A percentile compares a stretch with the other conserved stretches of the same genome.
Evolutionary conservation across 2,113 vertebrate genomes (phyloP).

Genomic region (Phylloscopus trochilus): DNA sequence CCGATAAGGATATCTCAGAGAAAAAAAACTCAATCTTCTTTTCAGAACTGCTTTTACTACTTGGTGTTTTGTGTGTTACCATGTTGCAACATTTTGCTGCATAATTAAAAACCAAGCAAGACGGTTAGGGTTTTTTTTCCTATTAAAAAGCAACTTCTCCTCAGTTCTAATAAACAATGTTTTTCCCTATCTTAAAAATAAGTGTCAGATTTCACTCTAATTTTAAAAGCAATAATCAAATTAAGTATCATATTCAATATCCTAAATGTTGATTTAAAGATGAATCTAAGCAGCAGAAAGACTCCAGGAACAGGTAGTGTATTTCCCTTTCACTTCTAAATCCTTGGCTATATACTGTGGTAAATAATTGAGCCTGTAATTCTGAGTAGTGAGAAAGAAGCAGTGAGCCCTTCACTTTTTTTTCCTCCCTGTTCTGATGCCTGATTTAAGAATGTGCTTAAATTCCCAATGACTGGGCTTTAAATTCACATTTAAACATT

Average conservation of each 20-base stretch:
- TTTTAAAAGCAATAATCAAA: background rate
- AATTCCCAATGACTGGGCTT: background rate
- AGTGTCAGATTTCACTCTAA: background rate
- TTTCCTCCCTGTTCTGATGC: background rate
- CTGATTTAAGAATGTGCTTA: background rate
- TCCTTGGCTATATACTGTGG: background rate
- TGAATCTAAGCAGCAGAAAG: background rate
- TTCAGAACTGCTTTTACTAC: background rate
- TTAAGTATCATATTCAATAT: background rate
- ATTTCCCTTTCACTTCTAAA: background rate
- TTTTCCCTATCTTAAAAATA: background rate
- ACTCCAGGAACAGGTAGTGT: background rate
- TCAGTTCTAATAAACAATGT: background rate
- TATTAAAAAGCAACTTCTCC: background rate
- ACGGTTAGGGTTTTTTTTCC: background rate
- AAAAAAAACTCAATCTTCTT: background rate
- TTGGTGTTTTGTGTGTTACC: background rate
- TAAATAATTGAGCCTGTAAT: background rate
- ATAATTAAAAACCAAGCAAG: background rate
- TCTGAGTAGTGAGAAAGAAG: background rate
- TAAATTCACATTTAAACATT: background rate
- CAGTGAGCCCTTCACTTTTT: background rate
- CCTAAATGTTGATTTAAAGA: background rate
- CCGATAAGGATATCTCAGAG: background rate
- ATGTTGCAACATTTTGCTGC: background rate